phyloP scores from a whole-genome alignment of 2,888 invertebrate genomes.

The Netelia inedita region DNA sequence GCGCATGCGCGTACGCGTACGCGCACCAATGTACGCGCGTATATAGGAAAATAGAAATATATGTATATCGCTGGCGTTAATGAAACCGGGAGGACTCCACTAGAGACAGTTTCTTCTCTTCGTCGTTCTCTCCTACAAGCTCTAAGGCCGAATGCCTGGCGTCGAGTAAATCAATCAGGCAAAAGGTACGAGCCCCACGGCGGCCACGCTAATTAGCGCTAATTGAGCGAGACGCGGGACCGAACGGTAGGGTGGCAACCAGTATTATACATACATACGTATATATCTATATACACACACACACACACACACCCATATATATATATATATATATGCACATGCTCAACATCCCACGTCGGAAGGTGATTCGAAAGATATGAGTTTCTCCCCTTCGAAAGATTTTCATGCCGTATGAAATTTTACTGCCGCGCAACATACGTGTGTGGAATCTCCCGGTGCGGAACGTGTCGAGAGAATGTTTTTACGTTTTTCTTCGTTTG shows the following conservation, averaged over 20 bases:
- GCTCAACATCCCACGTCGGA: neutral
- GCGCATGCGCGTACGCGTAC: too few species aligned
- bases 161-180: slow-evolving; percentile 79
- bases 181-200: slow-evolving; percentile 68
- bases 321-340: neutral
- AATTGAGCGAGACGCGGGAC: slow-evolving; percentile 75
- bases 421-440: neutral
- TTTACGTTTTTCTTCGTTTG: too few species aligned
- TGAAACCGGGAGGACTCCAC: neutral
- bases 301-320: neutral
- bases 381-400: slow-evolving; percentile 1
- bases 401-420: neutral
- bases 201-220: slow-evolving; percentile 77
- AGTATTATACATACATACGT: neutral
- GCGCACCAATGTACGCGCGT: neutral
- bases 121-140: neutral
- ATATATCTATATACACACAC: neutral
- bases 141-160: slow-evolving; percentile 28
- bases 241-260: slow-evolving; percentile 38
- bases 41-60: neutral
- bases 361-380: slow-evolving; percentile 9
- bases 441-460: neutral
- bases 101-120: slow-evolving; percentile 24
- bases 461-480: neutral
- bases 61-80: neutral